Base-by-base conservation (phyloP, 92 coral and sea anemone genomes). In the Montipora capitata region DNA sequence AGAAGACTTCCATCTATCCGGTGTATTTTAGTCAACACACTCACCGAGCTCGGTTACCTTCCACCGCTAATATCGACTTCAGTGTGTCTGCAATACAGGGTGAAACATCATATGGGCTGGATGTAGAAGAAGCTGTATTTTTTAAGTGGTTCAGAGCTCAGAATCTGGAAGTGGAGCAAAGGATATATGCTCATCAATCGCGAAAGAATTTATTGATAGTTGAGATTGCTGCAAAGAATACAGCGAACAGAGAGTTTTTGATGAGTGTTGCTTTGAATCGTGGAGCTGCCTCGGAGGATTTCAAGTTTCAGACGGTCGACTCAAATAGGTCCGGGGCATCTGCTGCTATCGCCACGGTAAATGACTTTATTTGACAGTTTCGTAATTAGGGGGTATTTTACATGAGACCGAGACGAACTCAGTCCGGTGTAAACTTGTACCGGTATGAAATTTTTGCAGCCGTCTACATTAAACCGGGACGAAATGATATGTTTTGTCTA, bases 151-250 rank as follows among this genome's bases (percentile, higher is more conserved):
- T 94, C 70, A 75, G 5, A n/a, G 90, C 95, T 17, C 67, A 86
- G 3, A 54, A 87, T 13, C 71, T 92, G 35, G 10, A 17, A 8
- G 82, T 94, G 18, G 98, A 94, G 52, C 90, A 94, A 79, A 88
- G 98, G 40, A 80, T 94, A 10, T 94, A 94, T 75, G 98, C 98
- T 73, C 98, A 94, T 69, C 93, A 95, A 67, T 86, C 94, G 1
- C 93, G 88, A 18, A 94, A 73, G 73, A 91, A 94, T 78, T 76
- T 94, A 17, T 72, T 94, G 16, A 69, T 94, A 14, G 98, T 94
- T 4, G 98, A 94, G 88, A 87, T 94, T 5, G 64, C 94, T 43
- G 92, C 89, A 43, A 87, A 69, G 16, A 94, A 94, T 48, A 71
- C 64, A 10, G 61, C 88, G 38, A 88, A 78, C 6, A 72, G 20